Percentiles rank a stretch among this genome's conserved stretches.
Conservation (phyloP, 2,797 vertebrate species). For the Prionace glauca region DNA sequence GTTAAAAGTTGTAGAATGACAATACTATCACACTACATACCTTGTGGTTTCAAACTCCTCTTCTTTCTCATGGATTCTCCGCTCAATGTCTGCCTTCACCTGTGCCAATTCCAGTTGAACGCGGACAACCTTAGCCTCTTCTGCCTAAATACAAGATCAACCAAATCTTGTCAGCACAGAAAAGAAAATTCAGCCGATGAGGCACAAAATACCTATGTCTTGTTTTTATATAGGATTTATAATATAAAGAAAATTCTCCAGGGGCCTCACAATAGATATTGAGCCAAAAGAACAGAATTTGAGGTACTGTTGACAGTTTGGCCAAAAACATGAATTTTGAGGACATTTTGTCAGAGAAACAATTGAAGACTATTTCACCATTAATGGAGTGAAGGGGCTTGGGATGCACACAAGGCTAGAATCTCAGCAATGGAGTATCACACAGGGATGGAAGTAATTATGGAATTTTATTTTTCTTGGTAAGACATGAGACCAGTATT, state of each 20-base stretch:
- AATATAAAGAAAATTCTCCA: neutral
- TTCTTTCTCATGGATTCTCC: constrained; percentile 62
- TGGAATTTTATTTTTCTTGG: neutral
- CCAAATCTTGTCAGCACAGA: constrained; percentile 10
- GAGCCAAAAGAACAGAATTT: neutral
- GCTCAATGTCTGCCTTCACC: constrained; percentile 62
- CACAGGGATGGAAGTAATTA: neutral
- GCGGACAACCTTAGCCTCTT: constrained; percentile 60
- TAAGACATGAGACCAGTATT: neutral
- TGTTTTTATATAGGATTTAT: neutral
- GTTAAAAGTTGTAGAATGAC: neutral
- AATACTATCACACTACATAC: constrained; percentile 42
- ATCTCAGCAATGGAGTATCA: neutral
- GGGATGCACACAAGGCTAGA: neutral
- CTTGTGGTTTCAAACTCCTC: constrained; percentile 65
- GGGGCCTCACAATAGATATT: neutral
- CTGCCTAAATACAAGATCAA: constrained; percentile 50
- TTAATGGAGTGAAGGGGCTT: neutral
- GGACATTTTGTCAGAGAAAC: neutral
- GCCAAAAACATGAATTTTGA: neutral
- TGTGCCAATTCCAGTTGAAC: constrained; percentile 63
- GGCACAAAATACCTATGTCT: neutral
- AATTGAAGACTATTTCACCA: neutral
- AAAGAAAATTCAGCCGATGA: constrained; percentile 30
- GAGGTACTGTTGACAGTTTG: neutral